These are phyloP conservation scores for Chiropotes sagulatus DNA, from an alignment of 2,797 vertebrate genomes.

Conservation along the genomic window DNA sequence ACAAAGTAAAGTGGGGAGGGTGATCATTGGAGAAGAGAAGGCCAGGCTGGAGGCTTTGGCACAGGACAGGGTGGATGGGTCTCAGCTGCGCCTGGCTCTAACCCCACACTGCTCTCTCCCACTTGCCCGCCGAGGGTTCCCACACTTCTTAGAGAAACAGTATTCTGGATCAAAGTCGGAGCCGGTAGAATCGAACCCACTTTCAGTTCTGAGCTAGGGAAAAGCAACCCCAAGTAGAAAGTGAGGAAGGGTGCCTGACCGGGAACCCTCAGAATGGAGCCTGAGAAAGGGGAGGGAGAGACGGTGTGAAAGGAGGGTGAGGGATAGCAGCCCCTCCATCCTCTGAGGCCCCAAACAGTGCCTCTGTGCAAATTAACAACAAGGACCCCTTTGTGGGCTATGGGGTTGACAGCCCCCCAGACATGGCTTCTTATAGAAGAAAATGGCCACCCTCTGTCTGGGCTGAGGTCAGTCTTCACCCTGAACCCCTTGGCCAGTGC, in stretches of 20 bases:
- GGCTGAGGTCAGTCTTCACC: neutral
- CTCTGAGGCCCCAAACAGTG: neutral
- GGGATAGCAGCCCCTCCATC: neutral
- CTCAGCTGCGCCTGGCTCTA: neutral
- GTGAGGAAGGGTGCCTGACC: neutral
- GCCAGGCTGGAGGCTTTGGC: neutral
- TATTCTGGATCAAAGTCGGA: neutral
- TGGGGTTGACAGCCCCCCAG: neutral
- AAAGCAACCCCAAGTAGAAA: neutral
- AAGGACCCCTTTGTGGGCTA: neutral
- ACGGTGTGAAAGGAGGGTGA: neutral
- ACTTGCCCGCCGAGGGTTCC: fast-evolving
- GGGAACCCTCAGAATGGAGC: neutral
- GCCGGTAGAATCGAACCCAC: neutral
- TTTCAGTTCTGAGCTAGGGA: neutral
- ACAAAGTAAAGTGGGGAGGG: neutral
- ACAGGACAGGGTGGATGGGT: neutral
- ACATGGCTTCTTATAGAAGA: neutral
- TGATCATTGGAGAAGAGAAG: neutral
- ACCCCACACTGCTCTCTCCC: neutral
- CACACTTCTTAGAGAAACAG: neutral
- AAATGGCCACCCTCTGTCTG: neutral
- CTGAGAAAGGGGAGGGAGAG: neutral
- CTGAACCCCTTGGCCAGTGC: neutral
- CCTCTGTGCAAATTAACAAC: neutral